Evolutionary conservation across 2,797 vertebrate species (phyloP), one percentile per base, ranked within the genome.

Genomic region (Zenarchopterus dispar): DNA sequence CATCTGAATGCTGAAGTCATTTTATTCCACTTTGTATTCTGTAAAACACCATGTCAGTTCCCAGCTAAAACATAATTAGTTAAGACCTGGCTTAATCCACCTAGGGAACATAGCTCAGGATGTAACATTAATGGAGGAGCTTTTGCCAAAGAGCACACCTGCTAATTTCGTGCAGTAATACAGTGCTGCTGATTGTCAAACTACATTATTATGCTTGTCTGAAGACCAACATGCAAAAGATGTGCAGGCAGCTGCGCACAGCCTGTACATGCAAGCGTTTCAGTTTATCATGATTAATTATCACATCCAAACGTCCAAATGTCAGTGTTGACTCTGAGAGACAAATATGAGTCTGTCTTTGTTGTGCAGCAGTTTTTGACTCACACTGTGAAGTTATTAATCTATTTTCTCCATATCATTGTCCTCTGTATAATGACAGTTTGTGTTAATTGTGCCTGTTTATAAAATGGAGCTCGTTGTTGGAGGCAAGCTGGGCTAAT

Each of bases 381-480:
- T 88, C 89, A 80, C 49, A 78, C 82, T 5, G 84, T 67, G 88
- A 86, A 81, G 85, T 88, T 88, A 89, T 93, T 91, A 87, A 92
- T 91, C 85, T 84, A 63, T 75, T 90, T 78, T 81, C 84, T 75
- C 75, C 77, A 79, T 89, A 85, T 91, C 84, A 80, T 89, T 84
- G 84, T 85, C 87, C 77, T 80, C 79, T 54, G 59, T 16, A 81
- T 93, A 93, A 92, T 88, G 90, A 92, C 90, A 89, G 73, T 76
- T 84, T 87, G 81, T 85, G 91, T 92, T 94, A 94, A 81, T 84
- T 91, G 73, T 90, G 88, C 86, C 84, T 87, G 84, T 92, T 94
- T 87, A 56, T 78, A 79, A 84, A 88, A 92, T 82, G 80, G 61
- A 83, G 85, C 81, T 87, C 75, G 78, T 82, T 78, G 75, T 81